These are phyloP conservation scores for Argynnis bischoffii DNA, from an alignment of 2,888 invertebrate species.

Conservation along the genomic window DNA sequence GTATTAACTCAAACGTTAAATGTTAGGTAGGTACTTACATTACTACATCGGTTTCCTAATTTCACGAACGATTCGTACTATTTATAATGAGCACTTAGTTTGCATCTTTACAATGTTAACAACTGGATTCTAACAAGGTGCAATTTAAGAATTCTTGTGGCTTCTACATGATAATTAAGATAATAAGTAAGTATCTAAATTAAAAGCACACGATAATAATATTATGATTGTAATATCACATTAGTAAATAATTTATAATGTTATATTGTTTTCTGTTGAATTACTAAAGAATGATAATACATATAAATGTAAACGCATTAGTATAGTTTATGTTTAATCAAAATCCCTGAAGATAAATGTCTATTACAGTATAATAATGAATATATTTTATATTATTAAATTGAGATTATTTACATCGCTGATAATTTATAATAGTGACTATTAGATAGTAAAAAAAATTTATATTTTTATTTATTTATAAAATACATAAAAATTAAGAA, in stretches of 20 bases:
- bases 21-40: constrained; percentile 27
- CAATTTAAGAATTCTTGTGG: neutral
- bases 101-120: neutral
- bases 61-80: neutral
- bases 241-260: constrained; percentile 11
- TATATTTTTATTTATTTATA: too few relatives aligned
- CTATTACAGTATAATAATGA: neutral
- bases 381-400: too few relatives aligned
- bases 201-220: constrained; percentile 1
- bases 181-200: constrained; percentile 2
- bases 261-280: constrained; percentile 8
- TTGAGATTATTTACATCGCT: too few relatives aligned
- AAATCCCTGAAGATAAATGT: neutral
- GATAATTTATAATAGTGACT: too few relatives aligned
- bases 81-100: constrained; percentile 3
- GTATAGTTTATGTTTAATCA: constrained; percentile 4
- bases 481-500: too few relatives aligned
- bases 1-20: constrained; percentile 32
- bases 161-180: neutral
- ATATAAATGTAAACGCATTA: constrained; percentile 3
- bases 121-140: constrained; percentile 1
- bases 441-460: too few relatives aligned
- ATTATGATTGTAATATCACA: neutral
- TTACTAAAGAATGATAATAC: constrained; percentile 10
- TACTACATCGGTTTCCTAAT: neutral